Evolutionary conservation across 2,113 vertebrate genomes (phyloP).

Genomic region (Henicopernis longicauda): DNA sequence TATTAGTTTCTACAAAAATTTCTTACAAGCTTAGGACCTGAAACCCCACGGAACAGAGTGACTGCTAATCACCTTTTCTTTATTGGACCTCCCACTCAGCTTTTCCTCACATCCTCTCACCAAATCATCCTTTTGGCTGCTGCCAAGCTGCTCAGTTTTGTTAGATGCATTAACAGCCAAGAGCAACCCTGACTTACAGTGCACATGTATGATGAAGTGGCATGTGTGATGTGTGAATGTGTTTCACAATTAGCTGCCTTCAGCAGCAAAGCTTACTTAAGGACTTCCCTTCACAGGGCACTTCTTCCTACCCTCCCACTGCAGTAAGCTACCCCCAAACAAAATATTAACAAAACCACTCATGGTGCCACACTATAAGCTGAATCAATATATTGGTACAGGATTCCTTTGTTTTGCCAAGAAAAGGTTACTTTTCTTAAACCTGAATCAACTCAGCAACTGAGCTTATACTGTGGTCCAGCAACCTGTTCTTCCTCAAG

Average conservation of each 20-base stretch:
- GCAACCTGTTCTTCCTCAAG: not conserved
- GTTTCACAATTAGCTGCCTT: not conserved
- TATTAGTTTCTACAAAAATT: not conserved
- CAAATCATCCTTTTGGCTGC: not conserved
- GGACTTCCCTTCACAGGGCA: not conserved
- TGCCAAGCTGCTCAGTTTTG: not conserved
- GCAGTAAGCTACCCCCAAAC: no score
- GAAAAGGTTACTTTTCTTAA: not conserved
- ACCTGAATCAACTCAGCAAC: not conserved
- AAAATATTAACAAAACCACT: not conserved
- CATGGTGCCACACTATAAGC: no score
- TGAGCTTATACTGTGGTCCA: rapidly evolving
- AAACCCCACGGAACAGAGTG: not conserved
- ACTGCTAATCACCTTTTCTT: not conserved
- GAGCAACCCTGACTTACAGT: not conserved
- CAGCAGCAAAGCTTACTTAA: not conserved
- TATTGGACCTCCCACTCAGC: rapidly evolving
- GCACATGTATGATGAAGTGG: rapidly evolving
- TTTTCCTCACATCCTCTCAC: not conserved
- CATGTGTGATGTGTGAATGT: no score
- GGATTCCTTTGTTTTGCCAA: not conserved
- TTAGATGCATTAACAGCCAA: not conserved
- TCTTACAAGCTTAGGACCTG: not conserved
- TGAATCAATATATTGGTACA: rapidly evolving
- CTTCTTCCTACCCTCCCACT: not conserved